phyloP scores from a whole-genome alignment of 1,140 invertebrate genomes.

The Scaptomyza graminum region DNA sequence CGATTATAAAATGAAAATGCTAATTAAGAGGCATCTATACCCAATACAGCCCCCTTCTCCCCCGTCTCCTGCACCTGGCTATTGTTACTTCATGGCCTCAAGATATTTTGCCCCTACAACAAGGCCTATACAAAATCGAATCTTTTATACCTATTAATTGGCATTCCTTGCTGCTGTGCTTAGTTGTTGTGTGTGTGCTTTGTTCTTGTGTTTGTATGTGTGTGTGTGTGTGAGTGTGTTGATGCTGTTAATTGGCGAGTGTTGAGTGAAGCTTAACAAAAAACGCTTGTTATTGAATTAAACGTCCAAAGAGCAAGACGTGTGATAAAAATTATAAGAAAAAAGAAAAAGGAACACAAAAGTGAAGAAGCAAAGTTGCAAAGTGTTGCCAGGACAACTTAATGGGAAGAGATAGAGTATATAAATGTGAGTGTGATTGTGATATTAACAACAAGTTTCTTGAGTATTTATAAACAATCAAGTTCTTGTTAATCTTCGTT shows the following conservation, averaged over 20 bases:
- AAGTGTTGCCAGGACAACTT: neutral
- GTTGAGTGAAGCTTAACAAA: slow-evolving; percentile 40
- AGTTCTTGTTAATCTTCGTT: no score
- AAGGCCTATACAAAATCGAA: slow-evolving; percentile 1
- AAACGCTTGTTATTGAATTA: slow-evolving; percentile 46
- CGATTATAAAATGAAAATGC: slow-evolving; percentile 39
- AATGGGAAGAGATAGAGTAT: neutral
- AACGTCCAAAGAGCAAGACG: slow-evolving; percentile 54
- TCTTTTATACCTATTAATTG: slow-evolving; percentile 11
- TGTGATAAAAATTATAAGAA: slow-evolving; percentile 9
- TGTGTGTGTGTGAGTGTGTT: neutral
- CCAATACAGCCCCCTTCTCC: no score
- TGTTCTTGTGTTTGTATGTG: slow-evolving; percentile 17
- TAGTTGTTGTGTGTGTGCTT: slow-evolving; percentile 57
- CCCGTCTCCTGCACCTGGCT: no score
- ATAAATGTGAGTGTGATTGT: neutral
- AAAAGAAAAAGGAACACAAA: neutral
- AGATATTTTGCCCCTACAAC: neutral
- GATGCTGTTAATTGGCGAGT: slow-evolving; percentile 54
- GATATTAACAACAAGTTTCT: no score
- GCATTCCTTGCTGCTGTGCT: slow-evolving; percentile 22
- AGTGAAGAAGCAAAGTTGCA: neutral
- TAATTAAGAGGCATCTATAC: slow-evolving; percentile 26
- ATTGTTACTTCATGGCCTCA: neutral
- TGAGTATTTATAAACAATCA: no score